Percentiles rank a stretch among this genome's conserved stretches.
These are phyloP conservation scores for Zophobas morio DNA, from an alignment of 1,140 invertebrate species.

Conservation along the genomic window DNA sequence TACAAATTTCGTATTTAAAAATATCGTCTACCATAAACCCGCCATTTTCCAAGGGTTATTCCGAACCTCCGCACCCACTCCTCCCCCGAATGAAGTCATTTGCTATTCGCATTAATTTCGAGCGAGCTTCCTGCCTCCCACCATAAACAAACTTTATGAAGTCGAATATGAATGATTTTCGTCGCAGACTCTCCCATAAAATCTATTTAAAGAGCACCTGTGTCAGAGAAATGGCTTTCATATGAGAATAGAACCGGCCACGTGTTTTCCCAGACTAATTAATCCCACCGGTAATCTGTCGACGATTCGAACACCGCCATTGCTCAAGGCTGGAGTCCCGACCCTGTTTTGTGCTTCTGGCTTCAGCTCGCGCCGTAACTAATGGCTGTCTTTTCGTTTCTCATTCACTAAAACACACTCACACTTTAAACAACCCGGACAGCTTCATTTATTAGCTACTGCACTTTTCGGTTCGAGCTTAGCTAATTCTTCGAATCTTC, in stretches of 20 bases:
- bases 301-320: too few species aligned
- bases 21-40: too few species aligned
- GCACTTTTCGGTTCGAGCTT: too few species aligned
- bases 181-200: constrained; percentile 12
- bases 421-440: too few species aligned
- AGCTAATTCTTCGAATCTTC: too few species aligned
- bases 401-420: not conserved
- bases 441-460: too few species aligned
- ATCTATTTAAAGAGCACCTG: constrained; percentile 21
- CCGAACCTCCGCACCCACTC: too few species aligned
- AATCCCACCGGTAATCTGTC: constrained; percentile 28
- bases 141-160: not conserved
- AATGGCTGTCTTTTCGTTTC: constrained; percentile 6
- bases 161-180: constrained; percentile 16
- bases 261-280: constrained; percentile 35
- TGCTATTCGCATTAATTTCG: not conserved
- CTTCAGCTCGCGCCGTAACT: not conserved
- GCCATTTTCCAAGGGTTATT: too few species aligned
- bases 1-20: too few species aligned
- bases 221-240: not conserved
- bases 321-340: too few species aligned
- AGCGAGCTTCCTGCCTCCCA: not conserved
- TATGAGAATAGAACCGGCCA: constrained; percentile 12
- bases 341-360: too few species aligned
- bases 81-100: constrained; percentile 15